A percentile compares a stretch with the other conserved stretches of the same genome.
These are phyloP conservation scores for Lasioglossum calceatum DNA, from an alignment of 2,888 invertebrate species.

Conservation along the genomic window DNA sequence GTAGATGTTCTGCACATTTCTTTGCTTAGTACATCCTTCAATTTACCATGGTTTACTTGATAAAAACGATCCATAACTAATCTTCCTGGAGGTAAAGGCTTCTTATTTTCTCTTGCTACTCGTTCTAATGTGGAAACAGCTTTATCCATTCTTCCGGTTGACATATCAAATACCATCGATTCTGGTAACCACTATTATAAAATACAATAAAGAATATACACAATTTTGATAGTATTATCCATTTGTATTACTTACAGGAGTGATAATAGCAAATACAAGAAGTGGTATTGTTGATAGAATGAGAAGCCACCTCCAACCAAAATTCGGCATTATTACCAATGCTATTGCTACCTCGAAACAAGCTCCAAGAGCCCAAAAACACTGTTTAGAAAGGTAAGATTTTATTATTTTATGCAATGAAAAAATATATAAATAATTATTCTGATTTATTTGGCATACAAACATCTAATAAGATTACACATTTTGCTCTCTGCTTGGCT, in stretches of 20 bases:
- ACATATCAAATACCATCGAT: slow-evolving; percentile 95
- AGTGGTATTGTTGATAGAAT: slow-evolving; percentile 96
- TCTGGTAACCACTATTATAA: slow-evolving; percentile 95
- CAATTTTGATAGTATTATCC: slow-evolving; percentile 25
- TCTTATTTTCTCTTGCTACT: slow-evolving; percentile 94
- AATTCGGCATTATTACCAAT: slow-evolving; percentile 94
- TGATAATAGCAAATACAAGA: slow-evolving; percentile 92
- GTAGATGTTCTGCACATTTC: slow-evolving; percentile 93
- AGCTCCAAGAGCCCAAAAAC: slow-evolving; percentile 98
- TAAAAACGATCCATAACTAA: slow-evolving; percentile 90
- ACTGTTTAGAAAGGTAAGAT: slow-evolving; percentile 85
- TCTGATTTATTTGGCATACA: slow-evolving; percentile 83
- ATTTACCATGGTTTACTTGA: slow-evolving; percentile 88
- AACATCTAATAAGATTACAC: slow-evolving; percentile 97
- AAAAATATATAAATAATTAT: slow-evolving; percentile 37
- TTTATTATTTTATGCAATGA: slow-evolving; percentile 8
- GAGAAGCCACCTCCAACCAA: slow-evolving; percentile 96
- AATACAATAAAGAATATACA: background rate
- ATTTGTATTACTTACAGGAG: slow-evolving; percentile 89
- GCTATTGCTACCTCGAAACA: slow-evolving; percentile 97
- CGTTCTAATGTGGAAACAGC: slow-evolving; percentile 93
- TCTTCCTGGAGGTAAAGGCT: slow-evolving; percentile 94
- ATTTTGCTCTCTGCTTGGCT: slow-evolving; percentile 96
- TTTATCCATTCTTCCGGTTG: slow-evolving; percentile 94
- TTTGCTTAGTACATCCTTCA: slow-evolving; percentile 91